Percentiles rank a stretch among this genome's conserved stretches.
phyloP scores from a whole-genome alignment of 2,797 vertebrate genomes.

The Nasua narica region DNA sequence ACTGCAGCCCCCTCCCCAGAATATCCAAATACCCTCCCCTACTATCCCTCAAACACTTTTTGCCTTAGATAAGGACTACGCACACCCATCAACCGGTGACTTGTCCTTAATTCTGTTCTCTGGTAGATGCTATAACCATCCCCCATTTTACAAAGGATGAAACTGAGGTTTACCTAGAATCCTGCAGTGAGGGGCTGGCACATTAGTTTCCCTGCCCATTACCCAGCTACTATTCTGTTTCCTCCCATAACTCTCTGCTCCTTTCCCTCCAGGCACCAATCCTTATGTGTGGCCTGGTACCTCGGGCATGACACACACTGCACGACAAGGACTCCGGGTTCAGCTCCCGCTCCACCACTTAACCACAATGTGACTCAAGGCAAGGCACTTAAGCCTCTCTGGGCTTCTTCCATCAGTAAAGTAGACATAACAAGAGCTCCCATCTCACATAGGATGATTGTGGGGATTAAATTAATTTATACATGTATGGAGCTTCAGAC shows the following conservation, averaged over 20 bases:
- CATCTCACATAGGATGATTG: background rate
- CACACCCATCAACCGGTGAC: background rate
- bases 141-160: background rate
- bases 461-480: background rate
- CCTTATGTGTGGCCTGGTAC: background rate
- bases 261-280: background rate
- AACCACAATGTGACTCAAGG: background rate
- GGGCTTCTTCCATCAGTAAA: background rate
- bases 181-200: background rate
- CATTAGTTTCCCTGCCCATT: background rate
- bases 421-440: background rate
- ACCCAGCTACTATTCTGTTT: background rate
- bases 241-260: background rate
- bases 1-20: background rate
- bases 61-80: background rate
- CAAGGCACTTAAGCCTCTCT: background rate
- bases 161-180: background rate
- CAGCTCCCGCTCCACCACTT: background rate
- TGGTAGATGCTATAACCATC: background rate
- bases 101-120: background rate
- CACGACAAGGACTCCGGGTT: background rate
- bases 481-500: background rate
- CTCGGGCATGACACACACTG: background rate
- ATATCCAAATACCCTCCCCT: background rate
- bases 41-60: background rate